Conservation (phyloP, 2,888 invertebrate genomes). For the Melitaea athalia region DNA sequence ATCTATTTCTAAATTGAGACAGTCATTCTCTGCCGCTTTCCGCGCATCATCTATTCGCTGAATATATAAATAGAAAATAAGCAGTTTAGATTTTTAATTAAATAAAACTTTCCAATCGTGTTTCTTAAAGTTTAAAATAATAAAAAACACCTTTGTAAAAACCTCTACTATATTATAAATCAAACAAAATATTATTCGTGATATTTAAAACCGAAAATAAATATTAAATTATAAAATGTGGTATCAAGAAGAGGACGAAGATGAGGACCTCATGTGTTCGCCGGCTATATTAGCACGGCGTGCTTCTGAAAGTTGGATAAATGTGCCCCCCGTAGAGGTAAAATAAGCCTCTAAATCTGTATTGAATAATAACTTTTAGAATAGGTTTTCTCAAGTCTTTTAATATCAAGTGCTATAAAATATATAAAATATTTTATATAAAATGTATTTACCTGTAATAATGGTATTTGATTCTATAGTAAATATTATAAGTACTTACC, state of each 20-base stretch:
- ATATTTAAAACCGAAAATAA: background rate
- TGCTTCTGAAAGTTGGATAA: constrained; percentile 95
- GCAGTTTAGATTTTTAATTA: constrained; percentile 14
- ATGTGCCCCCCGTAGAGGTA: constrained; percentile 94
- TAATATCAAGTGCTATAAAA: too few species aligned
- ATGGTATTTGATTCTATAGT: too few species aligned
- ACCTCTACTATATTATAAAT: background rate
- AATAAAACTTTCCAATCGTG: background rate
- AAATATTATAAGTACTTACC: too few species aligned
- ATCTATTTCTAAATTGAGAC: constrained; percentile 81
- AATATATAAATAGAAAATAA: constrained; percentile 51
- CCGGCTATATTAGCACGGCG: constrained; percentile 93
- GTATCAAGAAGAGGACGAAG: constrained; percentile 91
- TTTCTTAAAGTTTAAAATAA: background rate
- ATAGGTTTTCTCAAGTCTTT: background rate
- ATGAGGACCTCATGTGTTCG: constrained; percentile 92
- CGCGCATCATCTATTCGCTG: constrained; percentile 75
- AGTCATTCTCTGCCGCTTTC: constrained; percentile 77
- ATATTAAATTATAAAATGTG: constrained; percentile 81
- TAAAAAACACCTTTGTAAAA: background rate
- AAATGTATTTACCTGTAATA: background rate
- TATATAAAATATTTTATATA: background rate
- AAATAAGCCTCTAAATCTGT: constrained; percentile 4
- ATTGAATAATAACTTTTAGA: background rate
- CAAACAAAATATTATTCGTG: constrained; percentile 8